Conservation (phyloP, 2,113 vertebrate species). For the Salvelinus namaycush region DNA sequence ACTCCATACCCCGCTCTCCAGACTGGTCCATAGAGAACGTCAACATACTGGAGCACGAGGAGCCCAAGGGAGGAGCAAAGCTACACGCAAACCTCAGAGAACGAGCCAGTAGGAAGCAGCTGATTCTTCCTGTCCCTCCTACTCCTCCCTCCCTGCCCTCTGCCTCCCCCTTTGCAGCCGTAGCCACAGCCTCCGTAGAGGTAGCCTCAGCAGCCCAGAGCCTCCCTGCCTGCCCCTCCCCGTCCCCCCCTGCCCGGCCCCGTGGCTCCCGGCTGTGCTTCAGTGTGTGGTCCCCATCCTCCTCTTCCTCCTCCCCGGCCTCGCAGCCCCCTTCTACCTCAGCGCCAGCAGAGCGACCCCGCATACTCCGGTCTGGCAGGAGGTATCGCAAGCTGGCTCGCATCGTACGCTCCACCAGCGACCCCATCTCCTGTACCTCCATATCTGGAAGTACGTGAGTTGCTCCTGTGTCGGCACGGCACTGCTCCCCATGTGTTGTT, state of each 20-base stretch:
- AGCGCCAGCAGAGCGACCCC: slow-evolving; percentile 54
- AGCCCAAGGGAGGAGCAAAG: slow-evolving; percentile 61
- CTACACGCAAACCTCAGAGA: slow-evolving; percentile 63
- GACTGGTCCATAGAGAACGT: slow-evolving; percentile 78
- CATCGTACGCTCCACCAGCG: slow-evolving; percentile 90
- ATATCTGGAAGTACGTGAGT: slow-evolving; percentile 75
- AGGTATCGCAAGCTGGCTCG: slow-evolving; percentile 67
- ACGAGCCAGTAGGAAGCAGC: slow-evolving; percentile 62
- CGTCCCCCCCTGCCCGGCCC: slow-evolving; percentile 66
- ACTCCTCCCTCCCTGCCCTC: slow-evolving; percentile 68
- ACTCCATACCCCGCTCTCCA: slow-evolving; percentile 70
- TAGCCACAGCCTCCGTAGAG: not conserved
- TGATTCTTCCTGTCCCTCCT: slow-evolving; percentile 65
- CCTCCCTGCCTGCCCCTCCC: slow-evolving; percentile 55
- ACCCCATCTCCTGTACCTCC: slow-evolving; percentile 84
- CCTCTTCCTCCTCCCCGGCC: slow-evolving; percentile 44
- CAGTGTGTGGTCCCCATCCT: slow-evolving; percentile 75
- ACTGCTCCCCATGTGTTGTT: not conserved
- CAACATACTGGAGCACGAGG: slow-evolving; percentile 73
- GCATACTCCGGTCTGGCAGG: slow-evolving; percentile 50
- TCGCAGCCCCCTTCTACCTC: slow-evolving; percentile 66
- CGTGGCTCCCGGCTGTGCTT: slow-evolving; percentile 80
- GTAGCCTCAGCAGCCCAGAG: not conserved
- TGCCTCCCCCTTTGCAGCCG: slow-evolving; percentile 56
- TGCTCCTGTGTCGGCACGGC: too few relatives aligned